Evolutionary conservation across 2,113 vertebrate genomes (phyloP).

Genomic region (Peromyscus californicus): DNA sequence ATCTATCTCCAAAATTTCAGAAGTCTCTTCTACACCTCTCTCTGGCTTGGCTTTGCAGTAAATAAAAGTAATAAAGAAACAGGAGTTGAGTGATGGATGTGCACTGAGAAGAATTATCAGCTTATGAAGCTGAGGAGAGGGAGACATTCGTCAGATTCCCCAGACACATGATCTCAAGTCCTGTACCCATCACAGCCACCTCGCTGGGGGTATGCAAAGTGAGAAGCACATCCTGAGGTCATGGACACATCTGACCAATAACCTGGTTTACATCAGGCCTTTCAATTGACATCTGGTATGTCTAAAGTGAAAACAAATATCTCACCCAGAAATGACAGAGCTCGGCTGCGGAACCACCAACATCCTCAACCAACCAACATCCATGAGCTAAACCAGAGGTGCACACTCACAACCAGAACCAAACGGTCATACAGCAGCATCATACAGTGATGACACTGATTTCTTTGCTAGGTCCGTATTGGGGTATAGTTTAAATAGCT

Average conservation of each 20-base stretch:
- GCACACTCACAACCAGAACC: neutral
- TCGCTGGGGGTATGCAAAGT: neutral
- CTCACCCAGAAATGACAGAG: neutral
- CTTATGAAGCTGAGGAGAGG: neutral
- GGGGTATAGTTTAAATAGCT: neutral
- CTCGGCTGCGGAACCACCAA: neutral
- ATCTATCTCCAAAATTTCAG: neutral
- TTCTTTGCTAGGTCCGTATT: too few species aligned
- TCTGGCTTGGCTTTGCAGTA: neutral
- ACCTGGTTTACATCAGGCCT: neutral
- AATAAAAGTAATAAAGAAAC: neutral
- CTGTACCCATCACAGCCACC: neutral
- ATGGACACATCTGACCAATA: too few species aligned
- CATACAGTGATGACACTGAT: too few species aligned
- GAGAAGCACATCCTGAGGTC: neutral
- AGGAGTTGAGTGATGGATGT: neutral
- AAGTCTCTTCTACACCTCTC: neutral
- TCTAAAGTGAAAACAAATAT: neutral
- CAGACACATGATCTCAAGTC: neutral
- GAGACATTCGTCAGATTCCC: neutral
- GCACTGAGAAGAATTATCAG: neutral
- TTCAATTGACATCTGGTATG: neutral
- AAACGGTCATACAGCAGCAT: neutral
- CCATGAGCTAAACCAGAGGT: neutral
- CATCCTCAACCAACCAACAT: neutral